phyloP scores from a whole-genome alignment of 2,888 invertebrate genomes.

The Orchesellides sinensis region DNA sequence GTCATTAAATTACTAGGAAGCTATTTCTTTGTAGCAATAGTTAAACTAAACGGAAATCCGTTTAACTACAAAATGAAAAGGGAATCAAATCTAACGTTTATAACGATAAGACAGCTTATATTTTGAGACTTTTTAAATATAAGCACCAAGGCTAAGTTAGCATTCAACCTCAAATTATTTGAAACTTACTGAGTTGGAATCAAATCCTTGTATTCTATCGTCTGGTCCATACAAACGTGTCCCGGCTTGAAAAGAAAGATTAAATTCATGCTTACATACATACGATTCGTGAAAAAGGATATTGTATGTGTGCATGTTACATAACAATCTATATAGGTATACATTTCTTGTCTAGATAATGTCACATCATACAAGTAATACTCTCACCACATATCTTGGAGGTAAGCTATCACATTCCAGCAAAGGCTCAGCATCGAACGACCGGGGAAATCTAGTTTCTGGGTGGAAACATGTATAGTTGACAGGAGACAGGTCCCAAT shows the following conservation, averaged over 20 bases:
- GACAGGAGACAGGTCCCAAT: conserved; percentile 81
- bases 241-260: conserved; percentile 79
- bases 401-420: conserved; percentile 81
- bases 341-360: too few species aligned
- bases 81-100: too few species aligned
- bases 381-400: conserved; percentile 79
- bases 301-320: too few species aligned
- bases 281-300: background rate
- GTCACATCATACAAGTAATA: too few species aligned
- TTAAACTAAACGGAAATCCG: background rate
- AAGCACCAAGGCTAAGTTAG: background rate
- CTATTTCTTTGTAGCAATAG: background rate
- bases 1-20: background rate
- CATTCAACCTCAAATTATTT: background rate
- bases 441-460: conserved; percentile 78
- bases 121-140: too few species aligned
- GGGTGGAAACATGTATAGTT: conserved; percentile 82
- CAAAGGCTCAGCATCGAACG: conserved; percentile 78
- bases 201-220: conserved; percentile 81
- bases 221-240: conserved; percentile 84
- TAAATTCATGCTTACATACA: conserved; percentile 25
- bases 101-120: too few species aligned
- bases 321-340: too few species aligned
- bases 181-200: conserved; percentile 85
- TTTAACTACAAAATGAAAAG: too few species aligned